Percentiles rank a stretch among this genome's conserved stretches.
Conservation (phyloP, 2,797 vertebrate genomes). For the Potorous gilbertii region DNA sequence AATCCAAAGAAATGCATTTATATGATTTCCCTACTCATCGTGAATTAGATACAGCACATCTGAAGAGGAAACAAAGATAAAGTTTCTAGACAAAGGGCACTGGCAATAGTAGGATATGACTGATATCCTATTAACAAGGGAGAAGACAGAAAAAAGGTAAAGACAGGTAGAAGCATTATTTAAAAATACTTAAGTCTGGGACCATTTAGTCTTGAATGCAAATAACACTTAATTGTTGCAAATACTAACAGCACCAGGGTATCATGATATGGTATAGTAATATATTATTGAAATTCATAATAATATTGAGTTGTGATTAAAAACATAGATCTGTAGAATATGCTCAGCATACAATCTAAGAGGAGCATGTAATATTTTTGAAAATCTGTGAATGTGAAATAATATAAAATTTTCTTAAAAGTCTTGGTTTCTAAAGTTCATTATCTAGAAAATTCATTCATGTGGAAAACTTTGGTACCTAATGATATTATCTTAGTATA, state of each 20-base stretch:
- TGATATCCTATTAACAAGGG: neutral
- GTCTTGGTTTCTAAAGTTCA: neutral
- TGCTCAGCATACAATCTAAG: neutral
- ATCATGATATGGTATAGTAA: neutral
- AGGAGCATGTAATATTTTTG: neutral
- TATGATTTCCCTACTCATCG: neutral
- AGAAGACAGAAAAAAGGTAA: neutral
- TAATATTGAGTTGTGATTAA: neutral
- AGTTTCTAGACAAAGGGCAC: neutral
- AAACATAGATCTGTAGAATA: neutral
- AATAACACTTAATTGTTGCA: neutral
- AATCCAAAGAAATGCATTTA: neutral
- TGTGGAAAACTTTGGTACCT: neutral
- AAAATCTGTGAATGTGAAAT: neutral
- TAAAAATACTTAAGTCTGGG: neutral
- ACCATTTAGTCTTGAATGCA: neutral
- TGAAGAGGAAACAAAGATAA: neutral
- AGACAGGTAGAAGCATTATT: neutral
- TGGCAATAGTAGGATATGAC: fast-evolving
- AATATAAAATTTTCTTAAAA: neutral
- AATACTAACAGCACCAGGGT: neutral
- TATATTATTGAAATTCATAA: neutral
- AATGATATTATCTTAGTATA: neutral
- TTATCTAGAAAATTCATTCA: neutral
- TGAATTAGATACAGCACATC: neutral